These are phyloP conservation scores for Actinernus sp. DNA, from an alignment of 92 coral and sea anemone species.

Conservation along the genomic window DNA sequence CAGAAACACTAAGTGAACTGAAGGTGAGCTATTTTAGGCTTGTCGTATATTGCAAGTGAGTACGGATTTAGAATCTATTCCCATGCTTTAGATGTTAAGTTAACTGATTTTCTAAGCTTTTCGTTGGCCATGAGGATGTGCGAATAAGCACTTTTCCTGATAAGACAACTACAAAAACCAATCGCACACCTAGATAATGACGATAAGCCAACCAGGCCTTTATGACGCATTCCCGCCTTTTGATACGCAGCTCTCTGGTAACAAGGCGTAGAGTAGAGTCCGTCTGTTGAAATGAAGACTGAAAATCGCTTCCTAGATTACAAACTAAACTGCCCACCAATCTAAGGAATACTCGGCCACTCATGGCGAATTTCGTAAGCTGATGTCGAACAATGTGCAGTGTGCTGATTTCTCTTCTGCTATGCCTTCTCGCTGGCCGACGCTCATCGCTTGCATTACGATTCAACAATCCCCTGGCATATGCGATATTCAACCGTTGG, in stretches of 20 bases:
- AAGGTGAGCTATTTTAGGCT: too few species aligned
- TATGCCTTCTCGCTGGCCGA: slow-evolving; percentile 3
- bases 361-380: slow-evolving; percentile 23
- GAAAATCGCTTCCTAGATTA: not conserved
- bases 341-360: not conserved
- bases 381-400: slow-evolving; percentile 38
- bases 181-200: slow-evolving; percentile 16
- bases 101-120: not conserved
- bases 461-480: slow-evolving; percentile 23
- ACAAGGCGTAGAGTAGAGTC: not conserved
- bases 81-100: not conserved
- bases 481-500: slow-evolving; percentile 47
- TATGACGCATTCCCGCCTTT: slow-evolving; percentile 29
- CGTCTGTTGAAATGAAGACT: slow-evolving; percentile 6
- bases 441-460: slow-evolving; percentile 17
- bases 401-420: slow-evolving; percentile 10
- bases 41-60: too few species aligned
- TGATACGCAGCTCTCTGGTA: not conserved
- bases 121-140: slow-evolving; percentile 4
- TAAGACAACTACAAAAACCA: slow-evolving; percentile 23
- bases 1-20: too few species aligned
- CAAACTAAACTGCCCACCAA: not conserved
- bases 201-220: slow-evolving; percentile 41
- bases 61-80: too few species aligned
- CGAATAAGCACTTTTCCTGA: slow-evolving; percentile 14